Evolutionary conservation across 2,797 vertebrate species (phyloP).

Genomic region (Passerculus sandwichensis): DNA sequence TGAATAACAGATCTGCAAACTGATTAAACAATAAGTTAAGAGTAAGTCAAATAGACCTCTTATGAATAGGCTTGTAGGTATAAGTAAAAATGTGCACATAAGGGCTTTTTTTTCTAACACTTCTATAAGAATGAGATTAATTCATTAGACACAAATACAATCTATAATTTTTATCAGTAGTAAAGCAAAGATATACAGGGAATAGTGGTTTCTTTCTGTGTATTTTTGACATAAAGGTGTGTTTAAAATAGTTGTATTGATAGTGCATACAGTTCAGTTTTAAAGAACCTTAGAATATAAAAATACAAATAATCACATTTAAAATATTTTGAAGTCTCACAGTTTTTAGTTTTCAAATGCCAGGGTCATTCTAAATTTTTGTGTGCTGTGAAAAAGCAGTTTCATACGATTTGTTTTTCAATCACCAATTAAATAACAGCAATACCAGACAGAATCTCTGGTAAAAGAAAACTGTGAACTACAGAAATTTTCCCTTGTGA

Average conservation of each 20-base stretch:
- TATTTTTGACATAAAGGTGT: not conserved
- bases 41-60: not conserved
- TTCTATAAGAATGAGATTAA: not conserved
- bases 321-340: not conserved
- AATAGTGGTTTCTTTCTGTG: not conserved
- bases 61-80: not conserved
- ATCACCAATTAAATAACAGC: not conserved
- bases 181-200: not conserved
- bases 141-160: not conserved
- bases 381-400: not conserved
- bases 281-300: not conserved
- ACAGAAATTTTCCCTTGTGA: not conserved
- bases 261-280: not conserved
- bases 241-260: not conserved
- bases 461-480: not conserved
- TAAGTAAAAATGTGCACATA: not conserved
- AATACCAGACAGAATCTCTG: not conserved
- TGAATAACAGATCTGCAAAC: not conserved
- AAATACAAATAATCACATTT: not conserved
- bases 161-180: not conserved
- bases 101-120: not conserved
- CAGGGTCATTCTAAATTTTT: not conserved
- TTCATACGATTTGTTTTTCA: not conserved
- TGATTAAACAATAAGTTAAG: not conserved
- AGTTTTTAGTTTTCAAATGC: not conserved